Evolutionary conservation across 2,888 invertebrate species (phyloP), one percentile per base, ranked within the genome.

Genomic region (Oxystoma pomonae): DNA sequence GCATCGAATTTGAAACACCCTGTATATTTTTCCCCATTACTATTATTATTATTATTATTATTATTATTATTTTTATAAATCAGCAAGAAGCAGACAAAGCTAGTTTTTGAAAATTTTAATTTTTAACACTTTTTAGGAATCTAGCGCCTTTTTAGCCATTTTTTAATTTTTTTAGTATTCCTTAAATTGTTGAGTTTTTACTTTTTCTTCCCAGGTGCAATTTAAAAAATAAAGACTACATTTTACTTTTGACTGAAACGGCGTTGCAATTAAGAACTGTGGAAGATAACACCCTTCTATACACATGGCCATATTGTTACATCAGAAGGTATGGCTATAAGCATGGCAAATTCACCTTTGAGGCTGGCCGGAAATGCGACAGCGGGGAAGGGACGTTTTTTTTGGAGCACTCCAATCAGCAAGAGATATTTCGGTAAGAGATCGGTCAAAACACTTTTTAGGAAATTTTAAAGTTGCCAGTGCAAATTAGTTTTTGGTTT

Each of bases 341-440:
- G 70, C 89, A 90, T 77, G 92, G 91, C 53, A 91, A 90, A 78
- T 93, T 94, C 75, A 92, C 91, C 49, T 93, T 94, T 78, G 93
- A 94, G 83, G 93, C 93, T 18, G 93, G 93, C 0, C 84, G 93
- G 64, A 93, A 92, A 79, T 93, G 93, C 80, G 88, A 90, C 69
- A 91, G 92, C 1, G 93, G 93, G 0, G 93, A 93, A 80, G 93
- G 93, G 1, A 87, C 87, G 2, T 93, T 93, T 73, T 90, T 88
- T 63, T 79, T 93, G 65, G 91, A 92, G 75, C 91, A 93, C 76
- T 86, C 87, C 53, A 91, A 91, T 76, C 91, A 91, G 67, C 90
- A 91, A 70, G 92, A 92, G 77, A 91, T 93, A 68, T 93, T 80
- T 68, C 74, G 78, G 78, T 80, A 69, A 69, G 62, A 35, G 3